Evolutionary conservation across 2,888 invertebrate genomes (phyloP).

Genomic region (Allophyes oxyacanthae): DNA sequence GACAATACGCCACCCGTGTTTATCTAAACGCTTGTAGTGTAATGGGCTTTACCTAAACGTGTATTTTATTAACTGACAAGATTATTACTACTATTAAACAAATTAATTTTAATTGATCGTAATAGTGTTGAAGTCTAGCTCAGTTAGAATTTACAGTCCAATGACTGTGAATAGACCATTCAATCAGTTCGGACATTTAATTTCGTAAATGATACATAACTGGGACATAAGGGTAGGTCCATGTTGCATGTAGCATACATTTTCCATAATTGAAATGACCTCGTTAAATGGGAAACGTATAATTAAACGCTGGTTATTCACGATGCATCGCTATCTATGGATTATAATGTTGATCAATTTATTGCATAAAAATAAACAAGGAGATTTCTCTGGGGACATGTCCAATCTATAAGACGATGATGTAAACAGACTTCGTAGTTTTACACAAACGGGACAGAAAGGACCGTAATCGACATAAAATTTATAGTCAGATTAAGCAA

Average conservation of each 20-base stretch:
- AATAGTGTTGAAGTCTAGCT: too few species aligned
- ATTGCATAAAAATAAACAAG: not conserved
- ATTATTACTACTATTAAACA: too few species aligned
- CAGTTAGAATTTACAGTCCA: too few species aligned
- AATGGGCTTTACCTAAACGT: too few species aligned
- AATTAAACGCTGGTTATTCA: slow-evolving; percentile 5
- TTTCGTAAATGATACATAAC: slow-evolving; percentile 16
- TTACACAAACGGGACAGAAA: slow-evolving; percentile 15
- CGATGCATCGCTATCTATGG: not conserved
- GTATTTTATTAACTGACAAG: too few species aligned
- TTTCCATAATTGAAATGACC: slow-evolving; percentile 37
- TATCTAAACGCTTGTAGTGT: too few species aligned
- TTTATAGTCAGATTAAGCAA: slow-evolving; percentile 45
- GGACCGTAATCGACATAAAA: slow-evolving; percentile 42
- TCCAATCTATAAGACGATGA: too few species aligned
- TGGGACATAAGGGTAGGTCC: not conserved
- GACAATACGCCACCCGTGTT: too few species aligned
- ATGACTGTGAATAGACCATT: not conserved
- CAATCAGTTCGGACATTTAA: not conserved
- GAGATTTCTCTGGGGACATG: too few species aligned
- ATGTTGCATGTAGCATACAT: too few species aligned
- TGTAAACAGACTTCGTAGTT: too few species aligned
- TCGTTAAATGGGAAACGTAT: slow-evolving; percentile 9
- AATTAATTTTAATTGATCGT: too few species aligned
- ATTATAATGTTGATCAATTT: slow-evolving; percentile 6